Evolutionary conservation across 37 sponge, comb jelly and placozoan genomes (phyloP).

Genomic region (Aplysina aerophoba): DNA sequence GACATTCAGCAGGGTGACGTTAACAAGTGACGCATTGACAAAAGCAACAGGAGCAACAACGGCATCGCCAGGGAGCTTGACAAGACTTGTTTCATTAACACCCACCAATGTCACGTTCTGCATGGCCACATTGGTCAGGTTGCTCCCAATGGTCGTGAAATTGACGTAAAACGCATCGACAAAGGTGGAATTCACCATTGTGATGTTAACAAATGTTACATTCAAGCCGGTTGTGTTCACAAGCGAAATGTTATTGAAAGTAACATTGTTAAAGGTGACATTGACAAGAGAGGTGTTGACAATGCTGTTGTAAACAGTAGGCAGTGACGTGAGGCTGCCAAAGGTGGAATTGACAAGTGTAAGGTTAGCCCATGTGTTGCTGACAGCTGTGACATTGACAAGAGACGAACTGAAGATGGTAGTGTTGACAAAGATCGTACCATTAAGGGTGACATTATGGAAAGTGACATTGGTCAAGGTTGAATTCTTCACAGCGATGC

Average conservation of each 20-base stretch:
- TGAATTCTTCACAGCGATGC: not conserved
- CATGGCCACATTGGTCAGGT: not conserved
- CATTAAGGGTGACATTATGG: not conserved
- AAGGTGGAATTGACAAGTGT: not conserved
- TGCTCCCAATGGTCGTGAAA: not conserved
- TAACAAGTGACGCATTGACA: constrained; percentile 22
- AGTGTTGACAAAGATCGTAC: not conserved
- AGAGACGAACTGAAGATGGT: not conserved
- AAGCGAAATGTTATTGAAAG: constrained; percentile 24
- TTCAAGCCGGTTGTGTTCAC: not conserved
- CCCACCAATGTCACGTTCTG: not conserved
- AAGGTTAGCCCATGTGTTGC: not conserved
- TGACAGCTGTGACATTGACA: not conserved
- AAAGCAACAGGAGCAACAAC: not conserved
- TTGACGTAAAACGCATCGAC: not conserved
- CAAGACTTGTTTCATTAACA: not conserved
- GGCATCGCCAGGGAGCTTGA: not conserved
- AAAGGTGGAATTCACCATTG: not conserved
- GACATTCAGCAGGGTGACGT: not conserved
- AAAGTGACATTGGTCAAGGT: not conserved
- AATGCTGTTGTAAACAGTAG: not conserved
- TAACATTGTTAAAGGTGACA: constrained; percentile 14
- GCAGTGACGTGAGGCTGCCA: not conserved
- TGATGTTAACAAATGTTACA: constrained; percentile 24
- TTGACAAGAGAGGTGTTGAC: not conserved